Evolutionary conservation across 2,797 vertebrate species (phyloP).

Genomic region (Gallinago solitaria): DNA sequence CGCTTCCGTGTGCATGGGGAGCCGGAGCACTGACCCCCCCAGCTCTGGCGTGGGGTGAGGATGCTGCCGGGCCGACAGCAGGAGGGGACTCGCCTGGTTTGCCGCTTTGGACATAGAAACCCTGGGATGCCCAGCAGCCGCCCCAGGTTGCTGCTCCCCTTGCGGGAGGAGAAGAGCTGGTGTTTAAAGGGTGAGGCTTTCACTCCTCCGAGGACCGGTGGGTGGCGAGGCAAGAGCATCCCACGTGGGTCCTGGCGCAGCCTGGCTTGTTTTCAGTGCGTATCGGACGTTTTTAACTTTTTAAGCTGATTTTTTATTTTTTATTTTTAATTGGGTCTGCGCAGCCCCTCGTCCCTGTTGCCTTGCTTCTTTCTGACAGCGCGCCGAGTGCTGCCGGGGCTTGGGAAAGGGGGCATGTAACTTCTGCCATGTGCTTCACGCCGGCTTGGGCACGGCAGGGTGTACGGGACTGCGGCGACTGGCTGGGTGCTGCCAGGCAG

Average conservation of each 20-base stretch:
- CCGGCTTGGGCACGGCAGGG: rapidly evolving
- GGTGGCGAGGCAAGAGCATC: not conserved
- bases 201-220: not conserved
- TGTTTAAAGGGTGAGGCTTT: conserved; percentile 16
- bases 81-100: not conserved
- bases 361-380: not conserved
- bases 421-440: not conserved
- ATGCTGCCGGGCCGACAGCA: not conserved
- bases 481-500: rapidly evolving
- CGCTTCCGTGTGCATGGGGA: conserved; percentile 91
- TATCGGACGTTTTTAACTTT: not conserved
- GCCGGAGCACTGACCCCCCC: conserved; percentile 35
- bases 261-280: not conserved
- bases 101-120: not conserved
- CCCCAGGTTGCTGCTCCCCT: not conserved
- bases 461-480: not conserved
- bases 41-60: not conserved
- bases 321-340: not conserved
- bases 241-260: not conserved
- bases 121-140: not conserved
- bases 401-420: not conserved
- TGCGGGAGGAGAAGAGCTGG: not conserved
- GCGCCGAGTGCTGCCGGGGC: not conserved
- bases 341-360: not conserved
- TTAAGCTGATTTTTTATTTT: not conserved